Evolutionary conservation across 2,888 invertebrate species (phyloP).

Genomic region (Caenorhabditis uteleia): DNA sequence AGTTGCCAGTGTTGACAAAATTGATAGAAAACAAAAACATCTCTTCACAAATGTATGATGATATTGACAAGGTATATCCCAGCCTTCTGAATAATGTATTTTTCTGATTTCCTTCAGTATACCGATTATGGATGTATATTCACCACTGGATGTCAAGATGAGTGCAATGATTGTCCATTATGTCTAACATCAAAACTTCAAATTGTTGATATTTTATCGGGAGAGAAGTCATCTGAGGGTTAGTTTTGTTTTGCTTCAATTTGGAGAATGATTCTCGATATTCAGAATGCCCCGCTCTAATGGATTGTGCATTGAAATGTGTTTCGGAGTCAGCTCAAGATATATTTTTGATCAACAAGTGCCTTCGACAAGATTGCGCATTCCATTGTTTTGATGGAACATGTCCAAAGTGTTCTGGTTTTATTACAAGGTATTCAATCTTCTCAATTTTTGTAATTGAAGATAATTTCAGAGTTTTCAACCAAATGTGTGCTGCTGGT

Average conservation of each 20-base stretch:
- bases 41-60: conserved; percentile 57
- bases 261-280: no score
- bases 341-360: conserved; percentile 61
- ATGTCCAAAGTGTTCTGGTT: conserved; percentile 64
- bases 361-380: conserved; percentile 61
- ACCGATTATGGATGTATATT: conserved; percentile 67
- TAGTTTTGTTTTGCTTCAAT: conserved; percentile 4
- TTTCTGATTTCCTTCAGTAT: conserved; percentile 35
- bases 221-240: conserved; percentile 50
- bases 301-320: conserved; percentile 62
- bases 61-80: conserved; percentile 56
- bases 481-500: conserved; percentile 63
- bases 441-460: not conserved
- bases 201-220: conserved; percentile 62
- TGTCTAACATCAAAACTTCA: conserved; percentile 59
- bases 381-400: conserved; percentile 66
- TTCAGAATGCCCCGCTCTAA: conserved; percentile 57
- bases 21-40: conserved; percentile 55
- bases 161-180: conserved; percentile 62
- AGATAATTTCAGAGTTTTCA: conserved; percentile 52
- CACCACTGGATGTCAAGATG: conserved; percentile 63
- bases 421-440: conserved; percentile 45
- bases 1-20: conserved; percentile 44
- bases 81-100: not conserved
- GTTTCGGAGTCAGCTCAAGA: conserved; percentile 55